phyloP scores from a whole-genome alignment of 2,888 invertebrate genomes.

The Drosophila sordidula region DNA sequence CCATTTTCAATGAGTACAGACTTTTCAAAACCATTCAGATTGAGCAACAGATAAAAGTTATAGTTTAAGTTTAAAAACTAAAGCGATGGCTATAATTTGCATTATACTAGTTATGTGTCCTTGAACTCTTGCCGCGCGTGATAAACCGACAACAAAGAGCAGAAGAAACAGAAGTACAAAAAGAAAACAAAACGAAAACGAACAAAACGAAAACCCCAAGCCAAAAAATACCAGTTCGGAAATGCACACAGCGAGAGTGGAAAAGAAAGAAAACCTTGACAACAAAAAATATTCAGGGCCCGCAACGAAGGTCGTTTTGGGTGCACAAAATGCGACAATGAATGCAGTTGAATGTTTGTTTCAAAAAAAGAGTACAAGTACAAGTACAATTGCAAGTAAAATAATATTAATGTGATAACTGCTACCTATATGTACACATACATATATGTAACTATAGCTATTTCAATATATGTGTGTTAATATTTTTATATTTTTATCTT shows the following conservation, averaged over 20 bases:
- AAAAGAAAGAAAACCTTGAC: conserved; percentile 67
- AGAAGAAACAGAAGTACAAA: conserved; percentile 30
- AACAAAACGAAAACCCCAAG: conserved; percentile 48
- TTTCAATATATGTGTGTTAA: neutral
- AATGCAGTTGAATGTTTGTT: conserved; percentile 62
- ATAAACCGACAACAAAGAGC: conserved; percentile 32
- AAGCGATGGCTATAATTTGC: conserved; percentile 18
- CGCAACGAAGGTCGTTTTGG: conserved; percentile 60
- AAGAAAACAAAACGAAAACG: conserved; percentile 22
- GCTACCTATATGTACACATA: too few relatives aligned
- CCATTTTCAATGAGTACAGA: too few relatives aligned
- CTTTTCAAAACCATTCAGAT: conserved; percentile 7
- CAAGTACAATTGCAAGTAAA: conserved; percentile 20
- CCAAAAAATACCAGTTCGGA: conserved; percentile 66
- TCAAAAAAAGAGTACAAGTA: conserved; percentile 42
- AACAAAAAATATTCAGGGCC: conserved; percentile 77
- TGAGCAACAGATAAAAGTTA: conserved; percentile 6
- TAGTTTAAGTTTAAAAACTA: neutral
- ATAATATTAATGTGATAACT: conserved; percentile 44
- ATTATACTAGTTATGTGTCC: conserved; percentile 40
- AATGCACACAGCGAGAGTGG: conserved; percentile 60
- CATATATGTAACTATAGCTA: too few relatives aligned
- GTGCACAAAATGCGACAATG: conserved; percentile 68
- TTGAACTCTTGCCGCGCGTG: conserved; percentile 65
- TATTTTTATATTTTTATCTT: conserved; percentile 1